Evolutionary conservation across 2,888 invertebrate species (phyloP).

Genomic region (Idaea aversata): DNA sequence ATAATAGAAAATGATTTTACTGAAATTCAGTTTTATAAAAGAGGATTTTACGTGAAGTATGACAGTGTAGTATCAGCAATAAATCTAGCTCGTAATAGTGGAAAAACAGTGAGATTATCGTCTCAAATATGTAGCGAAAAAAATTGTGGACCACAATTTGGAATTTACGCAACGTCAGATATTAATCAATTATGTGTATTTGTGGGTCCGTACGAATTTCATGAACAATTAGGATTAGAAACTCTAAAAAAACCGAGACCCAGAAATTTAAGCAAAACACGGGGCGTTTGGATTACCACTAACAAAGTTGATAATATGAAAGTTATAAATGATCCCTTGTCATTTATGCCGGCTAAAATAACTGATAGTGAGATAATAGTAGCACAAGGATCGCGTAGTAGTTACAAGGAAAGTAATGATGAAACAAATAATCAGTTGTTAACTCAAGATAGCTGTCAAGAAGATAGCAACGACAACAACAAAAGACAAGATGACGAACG

Average conservation of each 20-base stretch:
- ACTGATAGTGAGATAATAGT: conserved; percentile 17
- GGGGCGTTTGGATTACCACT: conserved; percentile 67
- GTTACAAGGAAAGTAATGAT: not conserved
- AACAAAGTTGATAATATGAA: conserved; percentile 62
- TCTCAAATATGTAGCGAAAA: conserved; percentile 49
- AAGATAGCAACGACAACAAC: not conserved
- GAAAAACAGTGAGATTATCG: conserved; percentile 73
- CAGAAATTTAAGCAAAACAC: conserved; percentile 42
- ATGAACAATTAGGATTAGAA: conserved; percentile 65
- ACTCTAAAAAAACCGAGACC: conserved; percentile 48
- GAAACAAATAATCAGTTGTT: not conserved
- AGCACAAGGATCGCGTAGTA: not conserved
- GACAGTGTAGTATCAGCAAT: conserved; percentile 74
- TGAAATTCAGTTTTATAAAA: conserved; percentile 72
- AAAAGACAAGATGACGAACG: not conserved
- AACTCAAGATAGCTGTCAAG: not conserved
- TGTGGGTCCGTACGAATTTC: conserved; percentile 67
- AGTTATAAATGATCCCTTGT: conserved; percentile 64
- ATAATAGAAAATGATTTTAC: conserved; percentile 76
- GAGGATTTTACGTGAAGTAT: conserved; percentile 76
- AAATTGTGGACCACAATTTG: conserved; percentile 54
- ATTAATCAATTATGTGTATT: conserved; percentile 56
- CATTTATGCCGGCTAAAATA: conserved; percentile 45
- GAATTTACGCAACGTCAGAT: conserved; percentile 68
- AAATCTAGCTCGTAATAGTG: conserved; percentile 63